Conservation (phyloP, 2,797 vertebrate genomes). For the Sebastes iracundus region DNA sequence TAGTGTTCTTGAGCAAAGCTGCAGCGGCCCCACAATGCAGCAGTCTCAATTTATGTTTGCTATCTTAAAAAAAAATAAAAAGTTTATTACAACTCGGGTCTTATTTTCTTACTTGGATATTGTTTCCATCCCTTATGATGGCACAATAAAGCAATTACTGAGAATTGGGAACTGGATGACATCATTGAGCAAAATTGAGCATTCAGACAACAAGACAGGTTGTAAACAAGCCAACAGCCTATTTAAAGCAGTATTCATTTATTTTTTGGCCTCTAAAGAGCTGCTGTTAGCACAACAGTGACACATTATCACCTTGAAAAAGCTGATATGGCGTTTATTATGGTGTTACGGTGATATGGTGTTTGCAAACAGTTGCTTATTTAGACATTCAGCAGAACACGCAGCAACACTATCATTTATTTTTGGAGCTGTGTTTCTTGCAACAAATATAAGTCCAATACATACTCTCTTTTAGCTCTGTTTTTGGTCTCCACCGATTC, state of each 20-base stretch:
- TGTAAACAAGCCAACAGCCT: background rate
- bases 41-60: background rate
- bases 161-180: background rate
- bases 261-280: background rate
- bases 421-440: background rate
- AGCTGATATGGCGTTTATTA: background rate
- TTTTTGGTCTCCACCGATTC: background rate
- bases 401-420: background rate
- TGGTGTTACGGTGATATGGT: background rate
- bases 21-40: background rate
- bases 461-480: fast-evolving
- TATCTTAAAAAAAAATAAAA: background rate
- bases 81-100: background rate
- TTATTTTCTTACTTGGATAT: background rate
- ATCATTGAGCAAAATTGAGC: background rate
- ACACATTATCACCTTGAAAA: conserved; percentile 1
- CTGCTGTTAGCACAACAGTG: background rate
- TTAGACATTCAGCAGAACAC: background rate
- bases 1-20: conserved; percentile 6
- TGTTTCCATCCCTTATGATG: background rate
- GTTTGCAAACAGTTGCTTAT: background rate
- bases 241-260: background rate
- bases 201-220: background rate
- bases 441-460: background rate
- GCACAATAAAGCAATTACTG: background rate